Percentiles rank a stretch among this genome's conserved stretches.
phyloP scores from a whole-genome alignment of 2,113 vertebrate species.

The Megaceryle maxima region DNA sequence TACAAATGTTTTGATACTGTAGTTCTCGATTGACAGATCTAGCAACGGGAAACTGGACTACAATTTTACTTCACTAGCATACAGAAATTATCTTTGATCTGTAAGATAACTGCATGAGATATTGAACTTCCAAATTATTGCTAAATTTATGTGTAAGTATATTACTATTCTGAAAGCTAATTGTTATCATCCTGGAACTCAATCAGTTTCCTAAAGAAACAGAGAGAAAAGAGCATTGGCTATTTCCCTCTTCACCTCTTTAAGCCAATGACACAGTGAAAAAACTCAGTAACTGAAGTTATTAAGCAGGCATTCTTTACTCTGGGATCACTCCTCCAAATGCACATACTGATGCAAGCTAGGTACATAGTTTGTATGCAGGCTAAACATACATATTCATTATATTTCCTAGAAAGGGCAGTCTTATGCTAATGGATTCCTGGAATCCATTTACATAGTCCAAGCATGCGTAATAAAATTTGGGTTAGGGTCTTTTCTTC shows the following conservation, averaged over 20 bases:
- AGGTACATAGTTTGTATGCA: too few relatives aligned
- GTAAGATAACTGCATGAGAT: background rate
- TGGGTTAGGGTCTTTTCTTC: too few relatives aligned
- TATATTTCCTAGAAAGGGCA: too few relatives aligned
- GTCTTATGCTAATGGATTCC: too few relatives aligned
- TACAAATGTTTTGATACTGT: background rate
- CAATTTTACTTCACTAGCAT: background rate
- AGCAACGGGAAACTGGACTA: background rate
- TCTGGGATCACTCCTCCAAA: too few relatives aligned
- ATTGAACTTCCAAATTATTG: background rate
- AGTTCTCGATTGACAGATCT: background rate
- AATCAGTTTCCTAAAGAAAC: background rate
- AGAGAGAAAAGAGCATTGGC: background rate
- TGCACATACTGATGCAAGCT: too few relatives aligned
- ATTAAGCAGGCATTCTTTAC: too few relatives aligned
- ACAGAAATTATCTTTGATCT: background rate
- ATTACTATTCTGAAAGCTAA: background rate
- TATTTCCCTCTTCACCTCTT: background rate
- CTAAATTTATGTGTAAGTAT: background rate
- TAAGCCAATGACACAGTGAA: background rate
- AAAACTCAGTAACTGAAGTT: too few relatives aligned
- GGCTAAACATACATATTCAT: too few relatives aligned
- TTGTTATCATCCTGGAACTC: background rate
- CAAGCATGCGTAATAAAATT: too few relatives aligned
- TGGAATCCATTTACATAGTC: too few relatives aligned